Evolutionary conservation across 1,140 invertebrate species (phyloP).

Genomic region (Brachionus paranguensis): DNA sequence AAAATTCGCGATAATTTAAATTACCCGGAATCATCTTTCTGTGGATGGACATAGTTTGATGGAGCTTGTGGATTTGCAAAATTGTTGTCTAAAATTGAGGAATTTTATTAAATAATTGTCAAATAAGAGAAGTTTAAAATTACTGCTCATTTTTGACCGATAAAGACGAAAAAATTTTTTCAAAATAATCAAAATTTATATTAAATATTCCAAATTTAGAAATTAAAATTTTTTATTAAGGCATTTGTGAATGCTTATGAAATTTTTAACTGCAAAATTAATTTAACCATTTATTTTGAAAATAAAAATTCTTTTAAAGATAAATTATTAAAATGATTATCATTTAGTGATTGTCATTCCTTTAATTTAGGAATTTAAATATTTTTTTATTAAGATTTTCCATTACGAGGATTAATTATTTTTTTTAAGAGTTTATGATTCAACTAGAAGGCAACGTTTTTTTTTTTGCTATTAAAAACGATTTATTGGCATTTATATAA

Average conservation of each 20-base stretch:
- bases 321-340: no score
- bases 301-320: not conserved
- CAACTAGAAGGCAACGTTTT: no score
- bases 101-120: not conserved
- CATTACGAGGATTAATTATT: no score
- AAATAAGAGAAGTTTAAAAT: not conserved
- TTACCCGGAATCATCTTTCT: constrained; percentile 23
- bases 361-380: no score
- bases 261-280: not conserved
- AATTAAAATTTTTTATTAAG: not conserved
- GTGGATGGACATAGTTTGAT: constrained; percentile 33
- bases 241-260: not conserved
- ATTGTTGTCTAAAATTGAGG: not conserved
- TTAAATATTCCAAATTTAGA: not conserved
- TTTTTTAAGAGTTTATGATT: no score
- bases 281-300: not conserved
- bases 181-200: not conserved
- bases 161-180: not conserved
- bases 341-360: not conserved
- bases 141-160: not conserved
- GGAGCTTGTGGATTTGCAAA: constrained; percentile 31
- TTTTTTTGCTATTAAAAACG: no score
- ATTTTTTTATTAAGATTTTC: no score
- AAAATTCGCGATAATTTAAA: not conserved
- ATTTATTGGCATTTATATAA: no score